Evolutionary conservation across 2,888 invertebrate genomes (phyloP), one percentile per base, ranked within the genome.

Genomic region (Pardosa pseudoannulata): DNA sequence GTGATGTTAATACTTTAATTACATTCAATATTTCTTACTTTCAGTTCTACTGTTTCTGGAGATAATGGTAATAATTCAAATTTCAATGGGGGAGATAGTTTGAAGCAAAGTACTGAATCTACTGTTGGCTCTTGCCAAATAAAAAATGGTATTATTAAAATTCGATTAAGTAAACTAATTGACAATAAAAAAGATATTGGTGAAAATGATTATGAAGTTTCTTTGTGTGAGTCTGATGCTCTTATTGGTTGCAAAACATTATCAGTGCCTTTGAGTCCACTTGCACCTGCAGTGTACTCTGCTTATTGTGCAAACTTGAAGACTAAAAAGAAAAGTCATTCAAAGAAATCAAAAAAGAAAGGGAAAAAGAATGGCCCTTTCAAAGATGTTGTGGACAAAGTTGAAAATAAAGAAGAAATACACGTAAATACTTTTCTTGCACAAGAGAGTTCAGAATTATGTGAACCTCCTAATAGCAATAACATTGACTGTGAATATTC

Each of bases 231-330:
- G 70, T 56, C 79, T 27, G 72, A 64, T 65, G 67, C 72, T 73
- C 75, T 82, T 71, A 62, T 31, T 73, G 50, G 50, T n/a, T 79
- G 79, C n/a, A 79, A 86, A 79, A 68, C 72, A 79, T 73, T 85
- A 67, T 85, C 85, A 79, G 85, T 86, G 85, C 85, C 85, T 86
- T 86, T 86, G 70, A 74, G 68, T 70, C 79, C 85, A 64, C 46
- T 79, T 64, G 41, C 79, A 31, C 74, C 79, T 56, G 56, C 62
- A 64, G n/a, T 79, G 27, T 74, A 79, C 28, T 79, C 78, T 65
- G 78, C 78, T 46, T 83, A 76, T 32, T 72, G 56, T 72, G 29
- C 32, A 41, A 39, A 79, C 19, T 62, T 39, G 32, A 79, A 79
- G 56, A 32, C 1, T 67, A 76, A 76, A n/a, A 76, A 86, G n/a